Percentiles rank a stretch among this genome's conserved stretches.
These are phyloP conservation scores for Oxygymnocypris stewartii DNA, from an alignment of 2,113 vertebrate species.

Conservation along the genomic window DNA sequence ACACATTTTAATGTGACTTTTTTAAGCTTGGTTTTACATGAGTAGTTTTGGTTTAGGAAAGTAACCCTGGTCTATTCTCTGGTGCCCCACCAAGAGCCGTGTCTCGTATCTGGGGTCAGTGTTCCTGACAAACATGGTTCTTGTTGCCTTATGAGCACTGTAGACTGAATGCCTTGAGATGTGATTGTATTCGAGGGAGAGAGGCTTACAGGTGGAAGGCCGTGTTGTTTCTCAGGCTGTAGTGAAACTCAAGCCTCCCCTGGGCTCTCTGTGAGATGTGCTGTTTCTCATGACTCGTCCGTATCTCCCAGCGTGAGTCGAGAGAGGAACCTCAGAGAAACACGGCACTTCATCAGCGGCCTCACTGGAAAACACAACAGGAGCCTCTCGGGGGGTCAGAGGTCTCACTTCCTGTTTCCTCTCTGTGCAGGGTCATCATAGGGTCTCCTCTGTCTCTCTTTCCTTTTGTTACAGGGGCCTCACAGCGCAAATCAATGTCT, in stretches of 20 bases:
- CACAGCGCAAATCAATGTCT: conserved; percentile 22
- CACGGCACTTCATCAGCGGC: conserved; percentile 38
- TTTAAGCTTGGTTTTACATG: not conserved
- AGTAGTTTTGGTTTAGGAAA: not conserved
- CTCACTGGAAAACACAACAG: conserved; percentile 51
- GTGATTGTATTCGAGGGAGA: conserved; percentile 21
- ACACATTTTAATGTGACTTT: too few relatives aligned
- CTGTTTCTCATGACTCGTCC: conserved; percentile 50
- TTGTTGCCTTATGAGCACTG: not conserved
- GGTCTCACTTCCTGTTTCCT: conserved; percentile 81
- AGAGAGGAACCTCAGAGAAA: conserved; percentile 23
- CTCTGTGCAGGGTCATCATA: conserved; percentile 73
- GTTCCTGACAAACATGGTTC: conserved; percentile 17
- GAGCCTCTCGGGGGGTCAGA: conserved; percentile 64
- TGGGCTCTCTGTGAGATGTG: conserved; percentile 41
- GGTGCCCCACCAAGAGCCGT: not conserved
- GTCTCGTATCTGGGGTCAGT: not conserved
- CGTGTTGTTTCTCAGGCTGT: conserved; percentile 53
- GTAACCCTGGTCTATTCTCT: not conserved
- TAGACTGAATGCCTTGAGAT: not conserved
- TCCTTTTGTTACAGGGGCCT: conserved; percentile 67
- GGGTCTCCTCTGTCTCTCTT: conserved; percentile 71
- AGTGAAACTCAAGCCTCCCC: conserved; percentile 61
- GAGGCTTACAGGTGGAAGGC: conserved; percentile 49
- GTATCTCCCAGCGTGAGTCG: conserved; percentile 33